These are phyloP conservation scores for Alligator sinensis DNA, from an alignment of 2,113 vertebrate species.

Conservation along the genomic window DNA sequence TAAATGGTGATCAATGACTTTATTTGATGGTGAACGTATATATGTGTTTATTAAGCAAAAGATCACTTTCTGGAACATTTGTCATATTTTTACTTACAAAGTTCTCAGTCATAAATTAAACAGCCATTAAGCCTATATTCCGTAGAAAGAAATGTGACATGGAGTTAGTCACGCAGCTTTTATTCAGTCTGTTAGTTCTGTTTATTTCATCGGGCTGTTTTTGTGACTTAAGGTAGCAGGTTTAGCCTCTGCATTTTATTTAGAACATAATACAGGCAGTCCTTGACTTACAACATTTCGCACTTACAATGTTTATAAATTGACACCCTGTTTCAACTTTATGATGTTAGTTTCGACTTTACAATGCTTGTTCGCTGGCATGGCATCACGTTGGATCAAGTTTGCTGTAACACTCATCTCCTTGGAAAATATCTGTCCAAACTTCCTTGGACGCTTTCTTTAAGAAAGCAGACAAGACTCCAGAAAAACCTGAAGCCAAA, in stretches of 20 bases:
- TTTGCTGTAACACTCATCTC: too few relatives aligned
- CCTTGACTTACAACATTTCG: too few relatives aligned
- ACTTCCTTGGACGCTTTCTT: too few relatives aligned
- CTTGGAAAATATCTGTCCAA: too few relatives aligned
- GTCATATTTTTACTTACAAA: not conserved
- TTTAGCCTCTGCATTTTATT: not conserved
- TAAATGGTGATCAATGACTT: not conserved
- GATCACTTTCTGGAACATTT: not conserved
- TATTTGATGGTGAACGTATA: not conserved
- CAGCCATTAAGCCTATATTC: not conserved
- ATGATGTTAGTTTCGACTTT: too few relatives aligned
- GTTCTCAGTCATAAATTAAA: not conserved
- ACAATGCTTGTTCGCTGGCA: too few relatives aligned
- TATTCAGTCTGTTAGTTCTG: constrained; percentile 27
- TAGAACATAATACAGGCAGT: not conserved
- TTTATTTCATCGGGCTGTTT: not conserved
- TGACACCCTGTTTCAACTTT: too few relatives aligned
- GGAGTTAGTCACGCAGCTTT: not conserved
- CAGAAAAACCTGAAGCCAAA: too few relatives aligned
- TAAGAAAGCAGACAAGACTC: too few relatives aligned
- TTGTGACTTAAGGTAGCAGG: not conserved
- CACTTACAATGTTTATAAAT: too few relatives aligned
- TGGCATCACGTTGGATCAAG: too few relatives aligned
- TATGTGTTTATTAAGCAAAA: not conserved
- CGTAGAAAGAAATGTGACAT: not conserved